Base-by-base conservation (phyloP, 1,140 invertebrate genomes). In the Drosophila parabipectinata region DNA sequence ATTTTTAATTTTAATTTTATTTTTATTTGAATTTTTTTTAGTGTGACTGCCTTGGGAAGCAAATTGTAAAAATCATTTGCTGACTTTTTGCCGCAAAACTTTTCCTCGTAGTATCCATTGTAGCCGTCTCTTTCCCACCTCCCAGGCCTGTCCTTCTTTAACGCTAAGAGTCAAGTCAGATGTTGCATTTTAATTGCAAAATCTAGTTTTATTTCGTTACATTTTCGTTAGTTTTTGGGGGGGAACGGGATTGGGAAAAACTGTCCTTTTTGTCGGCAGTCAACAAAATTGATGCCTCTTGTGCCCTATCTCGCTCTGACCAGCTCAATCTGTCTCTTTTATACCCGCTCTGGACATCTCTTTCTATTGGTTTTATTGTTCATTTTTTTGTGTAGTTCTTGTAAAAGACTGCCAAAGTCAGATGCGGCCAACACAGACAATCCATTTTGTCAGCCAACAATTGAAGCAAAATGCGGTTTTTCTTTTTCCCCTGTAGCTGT, bases 141-240 rank as follows among this genome's bases (percentile, higher is more conserved):
- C 12, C 8, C 2, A 30, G 2, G 15, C 5, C 41, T 32, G 4
- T 21, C 41, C 12, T n/a, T 45, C 5, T 21, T 14, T 24, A 34
- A 8, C 39, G 7, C 18, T 10, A 21, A 24, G 18, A 47, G 44
- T 3, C 44, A 47, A 21, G 44, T 30, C 57, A 30, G 30, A 74
- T 54, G 79, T 47, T 79, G 76, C 64, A 83, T 55, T 83, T 83
- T 79, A 82, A 82, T 84, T 82, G 80, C 71, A 78, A 83, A 79
- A 62, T 61, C 64, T 51, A 74, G 69, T 79, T 82, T 74, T 56
- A 69, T 77, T 77, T 51, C 47, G 72, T 74, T 83, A 69, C 54
- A 72, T 44, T 66, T 64, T 55, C 47, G 41, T 18, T 18, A 14
- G 41, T 51, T 24, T 56, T 15, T 32, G 21, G 39, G 39, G 12